Base-by-base conservation (phyloP, 2,797 vertebrate species). In the Amazona ochrocephala region DNA sequence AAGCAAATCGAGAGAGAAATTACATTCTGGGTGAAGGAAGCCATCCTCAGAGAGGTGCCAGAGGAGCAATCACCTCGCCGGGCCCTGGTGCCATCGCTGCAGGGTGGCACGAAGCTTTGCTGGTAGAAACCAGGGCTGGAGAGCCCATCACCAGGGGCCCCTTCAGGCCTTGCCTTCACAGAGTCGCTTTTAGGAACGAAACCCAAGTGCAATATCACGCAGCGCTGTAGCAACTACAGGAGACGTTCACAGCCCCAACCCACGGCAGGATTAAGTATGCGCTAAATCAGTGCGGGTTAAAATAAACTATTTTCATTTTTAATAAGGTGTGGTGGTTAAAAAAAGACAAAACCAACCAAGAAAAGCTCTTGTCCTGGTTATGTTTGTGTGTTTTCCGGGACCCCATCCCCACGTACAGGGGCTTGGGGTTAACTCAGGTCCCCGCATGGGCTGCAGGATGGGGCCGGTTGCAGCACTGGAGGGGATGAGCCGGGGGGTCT, bases 281-380 rank as follows among this genome's bases (percentile, higher is more conserved):
- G 79, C 85, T 91, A 77, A 65, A 42, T 67, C 65, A 12, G 42
- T 71, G 74, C 75, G 45, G 58, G 68, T 93, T 85, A 62, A 94
- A 94, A 84, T 48, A 87, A 94, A 96, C 79, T 91, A 4, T 80
- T 94, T 89, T 86, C 89, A 62, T 95, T 97, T 96, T 96, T 96
- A 91, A 93, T 37, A 89, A 51, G 42, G 76, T 37, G 48, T 61
- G 76, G 66, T 44, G 44, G 39, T 87, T 89, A 8, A 70, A 83
- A 53, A n/a, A 30, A 22, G 7, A 17, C 5, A 6, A 51, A 29
- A 12, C 17, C 37, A 22, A 22, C 3, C 0, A 5, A 58, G 29
- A 78, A 24, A 76, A 84, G 58, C 44, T 39, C 44, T 58, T 41
- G 45, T 30, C 58, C 56, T 75, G 78, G 70, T 34, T 42, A 9